Percentiles rank a stretch among this genome's conserved stretches.
These are phyloP conservation scores for Sphenodon punctatus DNA, from an alignment of 2,797 vertebrate genomes.

Conservation along the genomic window DNA sequence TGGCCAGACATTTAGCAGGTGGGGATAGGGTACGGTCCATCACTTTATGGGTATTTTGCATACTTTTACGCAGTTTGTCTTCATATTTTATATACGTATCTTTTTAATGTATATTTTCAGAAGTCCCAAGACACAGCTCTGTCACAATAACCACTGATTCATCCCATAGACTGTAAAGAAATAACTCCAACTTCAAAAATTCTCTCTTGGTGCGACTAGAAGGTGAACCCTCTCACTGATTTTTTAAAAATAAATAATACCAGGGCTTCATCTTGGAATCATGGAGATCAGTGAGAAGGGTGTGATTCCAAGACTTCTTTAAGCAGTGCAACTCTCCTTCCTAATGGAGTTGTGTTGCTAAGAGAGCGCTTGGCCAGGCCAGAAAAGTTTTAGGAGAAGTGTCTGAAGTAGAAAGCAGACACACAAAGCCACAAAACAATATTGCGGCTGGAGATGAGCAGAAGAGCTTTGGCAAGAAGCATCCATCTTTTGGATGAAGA, in stretches of 20 bases:
- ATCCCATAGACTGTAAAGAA: too few relatives aligned
- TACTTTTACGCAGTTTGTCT: too few relatives aligned
- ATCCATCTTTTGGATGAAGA: not conserved
- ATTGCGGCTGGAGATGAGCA: not conserved
- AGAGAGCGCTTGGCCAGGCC: not conserved
- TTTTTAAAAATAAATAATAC: not conserved
- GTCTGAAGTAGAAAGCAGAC: constrained; percentile 4
- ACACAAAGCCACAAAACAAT: not conserved
- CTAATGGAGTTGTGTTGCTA: not conserved
- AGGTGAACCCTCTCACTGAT: too few relatives aligned
- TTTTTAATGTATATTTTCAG: too few relatives aligned
- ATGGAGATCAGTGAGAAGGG: not conserved
- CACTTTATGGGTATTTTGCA: too few relatives aligned
- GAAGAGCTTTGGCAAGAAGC: not conserved
- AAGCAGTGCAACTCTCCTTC: not conserved
- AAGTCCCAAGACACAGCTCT: too few relatives aligned
- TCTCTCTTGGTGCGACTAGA: too few relatives aligned
- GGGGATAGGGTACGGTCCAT: too few relatives aligned
- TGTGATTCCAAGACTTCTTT: not conserved
- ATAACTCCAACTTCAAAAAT: too few relatives aligned
- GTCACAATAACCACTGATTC: too few relatives aligned
- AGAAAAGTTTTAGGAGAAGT: not conserved
- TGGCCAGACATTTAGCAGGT: too few relatives aligned
- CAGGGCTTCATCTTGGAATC: not conserved
- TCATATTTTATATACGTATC: too few relatives aligned